Percentiles rank a stretch among this genome's conserved stretches.
phyloP scores from a whole-genome alignment of 2,888 invertebrate genomes.

The Scrobipalpa costella region DNA sequence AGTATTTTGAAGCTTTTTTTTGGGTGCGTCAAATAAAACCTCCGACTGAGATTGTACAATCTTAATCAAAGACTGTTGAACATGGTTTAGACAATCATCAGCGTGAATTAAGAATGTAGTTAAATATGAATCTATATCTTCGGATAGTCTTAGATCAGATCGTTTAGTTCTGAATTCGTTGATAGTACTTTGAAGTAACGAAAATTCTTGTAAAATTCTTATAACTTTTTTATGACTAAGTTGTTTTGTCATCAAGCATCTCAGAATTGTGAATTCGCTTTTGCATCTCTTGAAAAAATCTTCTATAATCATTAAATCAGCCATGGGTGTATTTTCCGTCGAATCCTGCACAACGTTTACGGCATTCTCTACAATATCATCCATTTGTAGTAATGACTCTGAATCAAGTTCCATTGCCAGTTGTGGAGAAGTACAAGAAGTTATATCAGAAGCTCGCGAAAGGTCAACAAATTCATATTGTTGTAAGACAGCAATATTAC shows the following conservation, averaged over 20 bases:
- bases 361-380: slow-evolving; percentile 56
- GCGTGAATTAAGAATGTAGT: slow-evolving; percentile 51
- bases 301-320: slow-evolving; percentile 58
- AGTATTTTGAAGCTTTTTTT: slow-evolving; percentile 45
- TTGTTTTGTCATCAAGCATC: slow-evolving; percentile 54
- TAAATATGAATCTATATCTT: slow-evolving; percentile 50
- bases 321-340: slow-evolving; percentile 46
- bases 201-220: slow-evolving; percentile 64
- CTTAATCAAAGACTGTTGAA: slow-evolving; percentile 52
- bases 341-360: slow-evolving; percentile 57
- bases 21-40: slow-evolving; percentile 50
- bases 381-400: slow-evolving; percentile 54
- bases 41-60: slow-evolving; percentile 56
- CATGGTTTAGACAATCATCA: slow-evolving; percentile 51
- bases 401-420: slow-evolving; percentile 54
- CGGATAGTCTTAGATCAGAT: slow-evolving; percentile 44
- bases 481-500: slow-evolving; percentile 62
- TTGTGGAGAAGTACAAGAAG: slow-evolving; percentile 48
- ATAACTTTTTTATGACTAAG: slow-evolving; percentile 62
- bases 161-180: slow-evolving; percentile 52
- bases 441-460: slow-evolving; percentile 56
- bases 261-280: slow-evolving; percentile 59
- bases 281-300: slow-evolving; percentile 62
- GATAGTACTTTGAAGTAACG: slow-evolving; percentile 49
- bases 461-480: slow-evolving; percentile 66